Conservation (phyloP, 35 echinoderm and acorn worm genomes). For the Apostichopus japonicus region DNA sequence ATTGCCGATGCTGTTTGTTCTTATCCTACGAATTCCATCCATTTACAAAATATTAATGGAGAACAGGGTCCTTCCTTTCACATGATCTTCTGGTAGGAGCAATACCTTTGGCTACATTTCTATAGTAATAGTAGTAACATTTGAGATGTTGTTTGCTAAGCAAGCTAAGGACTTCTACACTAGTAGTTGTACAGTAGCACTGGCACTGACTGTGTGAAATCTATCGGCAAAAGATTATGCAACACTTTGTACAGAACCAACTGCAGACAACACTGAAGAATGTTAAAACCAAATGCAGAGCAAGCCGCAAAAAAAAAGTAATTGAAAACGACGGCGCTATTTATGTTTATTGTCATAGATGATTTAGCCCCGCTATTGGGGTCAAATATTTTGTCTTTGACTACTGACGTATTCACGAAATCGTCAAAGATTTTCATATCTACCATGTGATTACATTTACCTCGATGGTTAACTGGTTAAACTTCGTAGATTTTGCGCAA, state of each 20-base stretch:
- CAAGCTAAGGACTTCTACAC: background rate
- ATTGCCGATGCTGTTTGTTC: constrained; percentile 35
- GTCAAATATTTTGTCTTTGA: too few relatives aligned
- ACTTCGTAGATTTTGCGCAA: too few relatives aligned
- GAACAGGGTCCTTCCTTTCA: too few relatives aligned
- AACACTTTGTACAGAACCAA: background rate
- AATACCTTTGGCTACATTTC: background rate
- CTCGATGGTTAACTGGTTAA: too few relatives aligned
- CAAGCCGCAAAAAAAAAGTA: background rate
- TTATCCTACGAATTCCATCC: constrained; percentile 41
- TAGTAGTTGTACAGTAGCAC: background rate
- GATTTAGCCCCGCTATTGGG: too few relatives aligned
- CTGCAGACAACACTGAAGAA: background rate
- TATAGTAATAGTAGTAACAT: too few relatives aligned
- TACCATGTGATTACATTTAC: too few relatives aligned
- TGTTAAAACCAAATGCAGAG: background rate
- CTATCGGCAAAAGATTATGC: background rate
- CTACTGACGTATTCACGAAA: too few relatives aligned
- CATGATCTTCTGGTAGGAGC: background rate
- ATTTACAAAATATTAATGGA: background rate
- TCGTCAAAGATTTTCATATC: too few relatives aligned
- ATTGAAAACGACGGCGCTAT: background rate
- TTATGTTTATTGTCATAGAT: too few relatives aligned
- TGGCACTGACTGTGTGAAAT: background rate
- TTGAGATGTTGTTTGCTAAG: too few relatives aligned